phyloP scores from a whole-genome alignment of 2,797 vertebrate species.

The Cheirogaleus major region DNA sequence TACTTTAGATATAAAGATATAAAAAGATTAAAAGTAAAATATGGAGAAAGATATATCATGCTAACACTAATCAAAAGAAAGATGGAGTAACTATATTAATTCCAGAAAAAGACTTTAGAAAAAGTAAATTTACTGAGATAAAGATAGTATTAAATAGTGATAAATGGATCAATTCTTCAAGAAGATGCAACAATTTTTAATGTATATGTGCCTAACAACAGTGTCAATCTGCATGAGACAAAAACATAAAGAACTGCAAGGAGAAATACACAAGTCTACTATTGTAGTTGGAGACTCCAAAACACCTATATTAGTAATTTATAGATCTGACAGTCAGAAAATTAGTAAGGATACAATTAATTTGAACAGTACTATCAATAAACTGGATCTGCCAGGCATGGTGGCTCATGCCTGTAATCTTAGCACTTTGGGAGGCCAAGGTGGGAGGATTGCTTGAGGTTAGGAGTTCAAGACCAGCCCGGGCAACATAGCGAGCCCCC shows the following conservation, averaged over 20 bases:
- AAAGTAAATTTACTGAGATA: background rate
- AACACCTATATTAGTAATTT: background rate
- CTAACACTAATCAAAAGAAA: background rate
- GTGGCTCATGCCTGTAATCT: too few species aligned
- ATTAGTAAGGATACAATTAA: background rate
- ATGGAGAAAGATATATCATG: background rate
- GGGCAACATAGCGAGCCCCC: too few species aligned
- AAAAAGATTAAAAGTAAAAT: background rate
- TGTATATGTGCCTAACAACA: background rate
- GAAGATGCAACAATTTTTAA: background rate
- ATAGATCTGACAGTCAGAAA: background rate
- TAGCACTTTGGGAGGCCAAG: too few species aligned
- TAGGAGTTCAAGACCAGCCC: too few species aligned
- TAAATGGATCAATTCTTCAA: background rate
- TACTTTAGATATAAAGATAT: background rate
- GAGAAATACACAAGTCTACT: background rate
- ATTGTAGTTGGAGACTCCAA: background rate
- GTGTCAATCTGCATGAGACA: background rate
- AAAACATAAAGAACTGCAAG: background rate
- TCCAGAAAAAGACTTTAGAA: background rate
- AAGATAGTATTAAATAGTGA: background rate
- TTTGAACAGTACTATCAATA: background rate
- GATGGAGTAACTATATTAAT: background rate
- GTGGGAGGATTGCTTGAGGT: too few species aligned
- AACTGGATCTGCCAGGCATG: too few species aligned